A percentile compares a stretch with the other conserved stretches of the same genome.
Conservation (phyloP, 2,888 invertebrate species). For the Pyrocoelia pectoralis region DNA sequence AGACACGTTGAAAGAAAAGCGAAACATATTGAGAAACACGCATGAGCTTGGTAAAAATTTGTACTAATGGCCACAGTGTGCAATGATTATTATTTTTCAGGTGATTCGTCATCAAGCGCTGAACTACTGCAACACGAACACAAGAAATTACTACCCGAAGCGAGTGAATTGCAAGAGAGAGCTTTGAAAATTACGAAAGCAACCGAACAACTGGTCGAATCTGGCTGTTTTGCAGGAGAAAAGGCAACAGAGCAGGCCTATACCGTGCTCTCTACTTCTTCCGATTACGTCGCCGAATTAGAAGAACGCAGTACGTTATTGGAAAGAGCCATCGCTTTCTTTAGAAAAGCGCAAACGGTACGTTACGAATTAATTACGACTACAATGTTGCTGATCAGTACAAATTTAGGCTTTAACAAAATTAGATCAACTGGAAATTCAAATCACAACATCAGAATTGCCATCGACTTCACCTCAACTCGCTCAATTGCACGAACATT, state of each 20-base stretch:
- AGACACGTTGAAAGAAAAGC: slow-evolving; percentile 64
- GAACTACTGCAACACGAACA: slow-evolving; percentile 74
- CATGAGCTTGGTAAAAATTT: slow-evolving; percentile 64
- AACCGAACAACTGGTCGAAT: slow-evolving; percentile 76
- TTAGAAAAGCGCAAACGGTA: slow-evolving; percentile 72
- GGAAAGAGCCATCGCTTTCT: slow-evolving; percentile 74
- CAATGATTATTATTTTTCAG: no score
- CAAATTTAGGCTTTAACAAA: slow-evolving; percentile 70
- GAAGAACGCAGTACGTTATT: slow-evolving; percentile 75
- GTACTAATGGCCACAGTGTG: no score
- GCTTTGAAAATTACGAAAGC: slow-evolving; percentile 79
- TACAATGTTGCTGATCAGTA: background rate
- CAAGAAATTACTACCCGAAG: slow-evolving; percentile 73
- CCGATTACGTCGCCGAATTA: slow-evolving; percentile 75
- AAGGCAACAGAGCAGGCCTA: slow-evolving; percentile 74
- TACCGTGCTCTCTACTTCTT: slow-evolving; percentile 69
- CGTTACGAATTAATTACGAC: slow-evolving; percentile 32
- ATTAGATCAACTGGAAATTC: slow-evolving; percentile 78
- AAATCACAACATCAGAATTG: slow-evolving; percentile 71
- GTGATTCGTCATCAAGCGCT: slow-evolving; percentile 76
- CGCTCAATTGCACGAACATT: slow-evolving; percentile 72
- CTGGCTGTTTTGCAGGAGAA: slow-evolving; percentile 75
- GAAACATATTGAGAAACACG: slow-evolving; percentile 65
- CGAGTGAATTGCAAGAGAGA: slow-evolving; percentile 76
- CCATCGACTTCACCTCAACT: slow-evolving; percentile 72